Conservation (phyloP, 2,113 vertebrate species). For the Neomonachus schauinslandi region DNA sequence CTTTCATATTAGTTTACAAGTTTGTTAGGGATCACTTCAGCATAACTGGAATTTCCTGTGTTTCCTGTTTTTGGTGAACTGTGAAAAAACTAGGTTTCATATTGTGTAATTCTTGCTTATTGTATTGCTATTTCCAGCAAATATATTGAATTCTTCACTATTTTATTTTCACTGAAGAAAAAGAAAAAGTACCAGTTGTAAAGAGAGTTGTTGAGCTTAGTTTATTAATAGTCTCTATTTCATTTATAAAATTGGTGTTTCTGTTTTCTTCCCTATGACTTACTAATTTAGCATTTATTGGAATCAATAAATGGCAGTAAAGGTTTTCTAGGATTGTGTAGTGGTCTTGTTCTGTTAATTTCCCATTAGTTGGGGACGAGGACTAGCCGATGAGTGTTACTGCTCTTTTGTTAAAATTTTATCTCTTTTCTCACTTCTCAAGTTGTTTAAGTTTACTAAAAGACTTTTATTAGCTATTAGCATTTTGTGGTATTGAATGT, state of each 20-base stretch:
- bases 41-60: slow-evolving; percentile 78
- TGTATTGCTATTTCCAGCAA: slow-evolving; percentile 74
- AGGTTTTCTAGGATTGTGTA: slow-evolving; percentile 44
- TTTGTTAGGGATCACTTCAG: slow-evolving; percentile 50
- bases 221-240: slow-evolving; percentile 43
- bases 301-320: neutral
- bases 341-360: slow-evolving; percentile 15
- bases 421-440: neutral
- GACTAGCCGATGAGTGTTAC: neutral
- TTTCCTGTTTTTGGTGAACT: slow-evolving; percentile 84
- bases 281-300: slow-evolving; percentile 46
- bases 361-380: slow-evolving; percentile 4
- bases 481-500: neutral
- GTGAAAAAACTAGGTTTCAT: slow-evolving; percentile 78
- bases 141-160: slow-evolving; percentile 31
- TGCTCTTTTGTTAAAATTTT: slow-evolving; percentile 56
- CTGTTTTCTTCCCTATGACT: slow-evolving; percentile 37
- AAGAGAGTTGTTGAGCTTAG: slow-evolving; percentile 1
- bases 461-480: neutral
- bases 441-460: slow-evolving; percentile 36
- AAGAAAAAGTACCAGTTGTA: neutral
- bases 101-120: slow-evolving; percentile 74
- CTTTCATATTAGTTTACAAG: neutral
- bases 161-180: slow-evolving; percentile 49
- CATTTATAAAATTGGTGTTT: neutral